Conservation (phyloP, 2,888 invertebrate species). For the Microctonus hyperodae region DNA sequence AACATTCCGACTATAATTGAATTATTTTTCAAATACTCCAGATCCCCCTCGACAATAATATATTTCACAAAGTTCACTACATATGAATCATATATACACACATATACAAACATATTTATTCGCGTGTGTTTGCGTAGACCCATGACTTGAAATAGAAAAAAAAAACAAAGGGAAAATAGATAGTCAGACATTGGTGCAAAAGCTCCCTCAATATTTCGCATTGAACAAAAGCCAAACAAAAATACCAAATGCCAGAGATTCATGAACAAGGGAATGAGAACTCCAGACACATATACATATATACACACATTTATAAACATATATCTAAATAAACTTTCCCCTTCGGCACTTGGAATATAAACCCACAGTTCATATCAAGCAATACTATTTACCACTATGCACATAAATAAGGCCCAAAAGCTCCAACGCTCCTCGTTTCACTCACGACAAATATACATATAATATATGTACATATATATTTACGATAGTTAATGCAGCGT, state of each 20-base stretch:
- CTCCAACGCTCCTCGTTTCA: conserved; percentile 4
- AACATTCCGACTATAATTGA: neutral
- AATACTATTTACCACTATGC: neutral
- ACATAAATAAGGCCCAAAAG: neutral
- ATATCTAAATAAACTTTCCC: neutral
- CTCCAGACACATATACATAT: neutral
- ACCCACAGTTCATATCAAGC: neutral
- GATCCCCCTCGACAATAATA: neutral
- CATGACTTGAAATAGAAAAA: neutral
- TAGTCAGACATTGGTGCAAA: conserved; percentile 7
- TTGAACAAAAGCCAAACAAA: conserved; percentile 26
- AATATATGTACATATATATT: conserved; percentile 11
- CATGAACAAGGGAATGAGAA: neutral
- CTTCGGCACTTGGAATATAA: conserved; percentile 15
- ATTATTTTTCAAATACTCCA: conserved; percentile 11
- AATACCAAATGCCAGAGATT: conserved; percentile 19
- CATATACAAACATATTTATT: conserved; percentile 12
- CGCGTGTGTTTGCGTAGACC: neutral
- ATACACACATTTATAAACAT: neutral
- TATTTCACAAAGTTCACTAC: neutral
- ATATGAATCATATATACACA: neutral
- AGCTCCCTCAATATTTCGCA: neutral
- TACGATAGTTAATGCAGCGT: conserved; percentile 44
- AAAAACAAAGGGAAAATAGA: neutral
- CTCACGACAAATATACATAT: conserved; percentile 36